Conservation (phyloP, 2,797 vertebrate species). For the Capromys pilorides region DNA sequence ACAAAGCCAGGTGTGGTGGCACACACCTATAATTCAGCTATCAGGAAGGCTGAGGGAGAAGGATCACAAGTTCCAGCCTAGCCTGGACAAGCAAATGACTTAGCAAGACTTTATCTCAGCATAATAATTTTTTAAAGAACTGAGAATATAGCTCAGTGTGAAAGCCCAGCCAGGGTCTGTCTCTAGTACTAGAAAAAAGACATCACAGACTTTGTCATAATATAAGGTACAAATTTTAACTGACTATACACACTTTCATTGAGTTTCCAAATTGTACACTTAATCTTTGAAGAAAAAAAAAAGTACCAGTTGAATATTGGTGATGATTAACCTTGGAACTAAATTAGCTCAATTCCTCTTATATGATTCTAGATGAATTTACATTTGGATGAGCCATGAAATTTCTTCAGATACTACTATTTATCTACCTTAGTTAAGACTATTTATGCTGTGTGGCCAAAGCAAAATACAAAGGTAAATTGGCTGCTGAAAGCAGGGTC, state of each 20-base stretch:
- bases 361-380: conserved; percentile 6
- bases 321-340: conserved; percentile 51
- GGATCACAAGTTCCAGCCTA: neutral
- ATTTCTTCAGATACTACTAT: conserved; percentile 10
- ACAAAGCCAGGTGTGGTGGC: neutral
- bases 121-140: neutral
- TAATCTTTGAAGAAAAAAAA: neutral
- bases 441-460: neutral
- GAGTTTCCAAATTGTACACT: neutral
- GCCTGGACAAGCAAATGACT: neutral
- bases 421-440: neutral
- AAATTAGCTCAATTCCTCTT: conserved; percentile 56
- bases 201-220: neutral
- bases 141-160: neutral
- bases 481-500: neutral
- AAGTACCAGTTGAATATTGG: conserved; percentile 16
- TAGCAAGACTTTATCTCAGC: neutral
- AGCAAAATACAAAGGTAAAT: conserved; percentile 23
- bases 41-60: neutral
- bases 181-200: neutral
- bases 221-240: conserved; percentile 23
- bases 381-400: conserved; percentile 25
- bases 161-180: neutral
- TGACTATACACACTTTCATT: conserved; percentile 15
- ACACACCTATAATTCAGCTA: neutral